These are phyloP conservation scores for Ceyx margarethae DNA, from an alignment of 2,113 vertebrate genomes.

Conservation along the genomic window DNA sequence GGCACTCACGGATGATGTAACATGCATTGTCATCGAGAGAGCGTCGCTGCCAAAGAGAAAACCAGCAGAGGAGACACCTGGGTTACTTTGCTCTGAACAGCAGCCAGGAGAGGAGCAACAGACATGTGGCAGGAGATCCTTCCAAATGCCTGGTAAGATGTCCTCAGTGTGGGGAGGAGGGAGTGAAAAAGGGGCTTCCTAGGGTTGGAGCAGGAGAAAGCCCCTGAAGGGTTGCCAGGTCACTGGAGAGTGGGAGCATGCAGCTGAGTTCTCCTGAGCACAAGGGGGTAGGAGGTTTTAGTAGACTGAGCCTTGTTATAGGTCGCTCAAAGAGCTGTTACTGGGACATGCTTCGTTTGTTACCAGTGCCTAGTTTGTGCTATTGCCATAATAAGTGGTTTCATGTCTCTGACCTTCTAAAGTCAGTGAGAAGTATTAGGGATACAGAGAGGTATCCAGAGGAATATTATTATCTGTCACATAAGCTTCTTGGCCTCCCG, in stretches of 20 bases:
- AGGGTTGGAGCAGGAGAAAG: neutral
- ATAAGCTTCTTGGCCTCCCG: neutral
- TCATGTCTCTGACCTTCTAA: neutral
- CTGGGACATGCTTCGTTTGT: neutral
- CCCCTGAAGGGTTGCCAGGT: neutral
- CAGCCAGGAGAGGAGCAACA: neutral
- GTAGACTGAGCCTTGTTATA: neutral
- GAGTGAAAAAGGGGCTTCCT: fast-evolving
- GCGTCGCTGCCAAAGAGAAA: neutral
- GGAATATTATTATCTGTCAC: neutral
- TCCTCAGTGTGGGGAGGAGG: neutral
- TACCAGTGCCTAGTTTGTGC: neutral
- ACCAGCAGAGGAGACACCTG: neutral
- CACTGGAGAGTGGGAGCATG: neutral
- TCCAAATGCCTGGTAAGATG: slow-evolving; percentile 43
- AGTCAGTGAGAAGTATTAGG: neutral
- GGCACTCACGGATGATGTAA: slow-evolving; percentile 9
- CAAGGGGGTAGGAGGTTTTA: neutral
- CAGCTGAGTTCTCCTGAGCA: neutral
- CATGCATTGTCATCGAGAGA: neutral
- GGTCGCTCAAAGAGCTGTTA: neutral
- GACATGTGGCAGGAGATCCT: slow-evolving; percentile 56
- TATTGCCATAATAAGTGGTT: neutral
- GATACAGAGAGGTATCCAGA: neutral
- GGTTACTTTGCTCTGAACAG: neutral